A percentile compares a stretch with the other conserved stretches of the same genome.
These are phyloP conservation scores for Scopus umbretta DNA, from an alignment of 2,113 vertebrate species.

Conservation along the genomic window DNA sequence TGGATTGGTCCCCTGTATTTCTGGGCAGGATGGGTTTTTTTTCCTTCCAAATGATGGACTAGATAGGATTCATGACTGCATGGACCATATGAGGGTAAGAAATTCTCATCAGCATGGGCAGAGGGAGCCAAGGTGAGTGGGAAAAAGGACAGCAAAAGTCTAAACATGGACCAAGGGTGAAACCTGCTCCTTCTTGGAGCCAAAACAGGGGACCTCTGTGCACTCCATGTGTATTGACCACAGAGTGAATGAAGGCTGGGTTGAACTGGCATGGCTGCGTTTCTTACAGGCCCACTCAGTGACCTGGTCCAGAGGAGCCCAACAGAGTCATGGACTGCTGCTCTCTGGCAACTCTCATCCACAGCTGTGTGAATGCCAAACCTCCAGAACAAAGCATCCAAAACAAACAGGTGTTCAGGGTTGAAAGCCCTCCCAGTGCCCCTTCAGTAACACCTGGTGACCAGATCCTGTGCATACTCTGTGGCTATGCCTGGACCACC, in stretches of 20 bases:
- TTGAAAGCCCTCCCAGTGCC: background rate
- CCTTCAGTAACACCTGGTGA: background rate
- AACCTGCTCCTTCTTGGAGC: background rate
- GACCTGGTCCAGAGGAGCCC: background rate
- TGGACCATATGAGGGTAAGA: background rate
- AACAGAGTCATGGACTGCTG: background rate
- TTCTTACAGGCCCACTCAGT: background rate
- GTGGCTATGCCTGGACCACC: background rate
- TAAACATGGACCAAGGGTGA: background rate
- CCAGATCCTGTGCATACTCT: background rate
- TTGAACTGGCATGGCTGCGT: background rate
- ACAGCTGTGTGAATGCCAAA: background rate
- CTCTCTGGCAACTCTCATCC: background rate
- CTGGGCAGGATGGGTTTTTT: background rate
- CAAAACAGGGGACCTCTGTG: background rate
- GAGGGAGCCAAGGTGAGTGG: background rate
- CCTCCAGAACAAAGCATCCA: background rate
- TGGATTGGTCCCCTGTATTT: background rate
- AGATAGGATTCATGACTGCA: background rate
- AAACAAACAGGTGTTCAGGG: background rate
- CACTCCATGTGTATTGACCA: fast-evolving
- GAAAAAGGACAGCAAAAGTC: background rate
- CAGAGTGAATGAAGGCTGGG: background rate
- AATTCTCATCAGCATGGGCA: background rate
- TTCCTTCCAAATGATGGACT: background rate